phyloP scores from a whole-genome alignment of 2,888 invertebrate genomes.

The Iphiclides podalirius region DNA sequence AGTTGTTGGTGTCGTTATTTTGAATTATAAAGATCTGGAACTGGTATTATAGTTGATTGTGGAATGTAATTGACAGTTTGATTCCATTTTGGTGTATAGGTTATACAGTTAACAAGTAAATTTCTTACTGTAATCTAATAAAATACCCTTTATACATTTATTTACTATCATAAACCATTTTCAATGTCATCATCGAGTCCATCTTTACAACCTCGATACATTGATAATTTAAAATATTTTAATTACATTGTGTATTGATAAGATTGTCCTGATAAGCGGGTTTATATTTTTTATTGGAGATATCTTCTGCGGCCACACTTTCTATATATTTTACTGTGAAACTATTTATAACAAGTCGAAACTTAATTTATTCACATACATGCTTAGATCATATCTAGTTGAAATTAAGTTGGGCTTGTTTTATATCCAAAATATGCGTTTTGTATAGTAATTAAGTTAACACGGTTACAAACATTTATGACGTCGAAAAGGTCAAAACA shows the following conservation, averaged over 20 bases:
- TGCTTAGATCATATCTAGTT: not conserved
- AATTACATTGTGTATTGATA: no score
- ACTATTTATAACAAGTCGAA: no score
- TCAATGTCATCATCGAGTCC: no score
- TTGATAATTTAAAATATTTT: no score
- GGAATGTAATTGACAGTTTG: constrained; percentile 15
- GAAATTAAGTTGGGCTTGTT: not conserved
- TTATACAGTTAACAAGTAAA: constrained; percentile 10
- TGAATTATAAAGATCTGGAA: constrained; percentile 13
- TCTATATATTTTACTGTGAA: no score
- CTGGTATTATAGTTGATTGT: constrained; percentile 4
- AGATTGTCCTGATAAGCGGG: no score
- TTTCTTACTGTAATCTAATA: constrained; percentile 2
- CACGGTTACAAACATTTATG: constrained; percentile 14
- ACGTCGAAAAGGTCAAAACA: constrained; percentile 15
- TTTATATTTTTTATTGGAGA: no score
- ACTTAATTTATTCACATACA: not conserved
- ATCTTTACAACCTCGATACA: no score
- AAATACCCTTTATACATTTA: not conserved
- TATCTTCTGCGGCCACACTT: no score
- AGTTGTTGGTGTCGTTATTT: not conserved
- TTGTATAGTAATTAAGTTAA: constrained; percentile 7
- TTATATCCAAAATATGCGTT: constrained; percentile 1
- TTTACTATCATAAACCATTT: no score
- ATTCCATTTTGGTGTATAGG: constrained; percentile 12